Conservation (phyloP, 2,113 vertebrate genomes). For the Heterotis niloticus region DNA sequence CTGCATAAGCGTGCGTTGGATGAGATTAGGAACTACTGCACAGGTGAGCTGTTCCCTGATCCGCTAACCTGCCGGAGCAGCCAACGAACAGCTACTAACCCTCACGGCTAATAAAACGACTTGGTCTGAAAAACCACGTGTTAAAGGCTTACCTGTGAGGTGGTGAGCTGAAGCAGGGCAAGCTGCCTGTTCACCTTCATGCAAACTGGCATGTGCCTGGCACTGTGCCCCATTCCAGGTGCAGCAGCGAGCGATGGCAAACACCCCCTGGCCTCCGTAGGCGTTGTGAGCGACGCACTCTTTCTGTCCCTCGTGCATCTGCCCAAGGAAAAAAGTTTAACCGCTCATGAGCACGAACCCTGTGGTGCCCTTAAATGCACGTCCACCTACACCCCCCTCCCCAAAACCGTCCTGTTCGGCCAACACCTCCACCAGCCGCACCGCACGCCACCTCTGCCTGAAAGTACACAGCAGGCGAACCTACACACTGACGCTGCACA, state of each 20-base stretch:
- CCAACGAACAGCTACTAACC: no score
- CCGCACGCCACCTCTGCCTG: no score
- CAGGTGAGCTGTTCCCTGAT: no score
- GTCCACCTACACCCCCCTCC: no score
- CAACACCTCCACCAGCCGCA: no score
- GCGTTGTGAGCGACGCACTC: constrained; percentile 66
- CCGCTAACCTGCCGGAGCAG: no score
- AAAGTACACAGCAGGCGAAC: no score
- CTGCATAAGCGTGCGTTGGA: no score
- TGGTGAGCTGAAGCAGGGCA: constrained; percentile 57
- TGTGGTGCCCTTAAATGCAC: no score
- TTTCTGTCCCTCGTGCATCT: constrained; percentile 59
- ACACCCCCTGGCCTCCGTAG: constrained; percentile 57
- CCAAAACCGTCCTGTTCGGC: no score
- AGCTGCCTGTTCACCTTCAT: constrained; percentile 28
- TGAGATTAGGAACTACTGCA: no score
- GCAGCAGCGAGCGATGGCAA: constrained; percentile 78
- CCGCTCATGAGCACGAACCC: background rate
- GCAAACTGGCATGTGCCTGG: constrained; percentile 37
- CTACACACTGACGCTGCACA: background rate
- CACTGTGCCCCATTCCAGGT: constrained; percentile 59
- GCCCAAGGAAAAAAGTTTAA: background rate
- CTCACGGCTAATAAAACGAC: no score
- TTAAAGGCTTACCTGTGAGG: constrained; percentile 68
- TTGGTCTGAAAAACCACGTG: background rate